Percentiles rank a stretch among this genome's conserved stretches.
These are phyloP conservation scores for Typhlomys cinereus DNA, from an alignment of 2,113 vertebrate species.

Conservation along the genomic window DNA sequence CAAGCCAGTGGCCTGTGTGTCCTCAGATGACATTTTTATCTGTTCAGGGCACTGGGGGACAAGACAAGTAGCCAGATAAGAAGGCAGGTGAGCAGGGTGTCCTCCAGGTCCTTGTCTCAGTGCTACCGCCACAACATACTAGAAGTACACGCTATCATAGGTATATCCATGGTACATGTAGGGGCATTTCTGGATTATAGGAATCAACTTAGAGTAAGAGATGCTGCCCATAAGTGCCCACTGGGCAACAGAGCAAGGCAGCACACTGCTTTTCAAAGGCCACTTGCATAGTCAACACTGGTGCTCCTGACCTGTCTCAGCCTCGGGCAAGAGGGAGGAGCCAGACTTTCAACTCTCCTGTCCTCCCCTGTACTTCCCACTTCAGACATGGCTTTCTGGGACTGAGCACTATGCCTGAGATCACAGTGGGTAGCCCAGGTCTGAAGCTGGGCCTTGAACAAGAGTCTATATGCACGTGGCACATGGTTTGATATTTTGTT, in stretches of 20 bases:
- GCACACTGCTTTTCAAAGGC: background rate
- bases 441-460: background rate
- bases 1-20: conserved; percentile 77
- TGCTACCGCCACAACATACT: fast-evolving
- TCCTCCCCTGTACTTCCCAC: fast-evolving
- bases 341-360: background rate
- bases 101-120: background rate
- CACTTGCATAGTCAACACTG: fast-evolving
- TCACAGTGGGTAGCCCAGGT: background rate
- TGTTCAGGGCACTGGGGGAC: conserved; percentile 79
- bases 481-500: background rate
- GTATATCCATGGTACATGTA: fast-evolving
- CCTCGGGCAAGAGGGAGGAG: background rate
- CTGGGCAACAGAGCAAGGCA: fast-evolving
- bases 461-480: fast-evolving
- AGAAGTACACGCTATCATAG: fast-evolving
- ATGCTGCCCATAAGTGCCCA: fast-evolving
- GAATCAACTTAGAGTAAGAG: background rate
- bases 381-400: background rate
- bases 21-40: conserved; percentile 84
- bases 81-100: background rate
- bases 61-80: conserved; percentile 55
- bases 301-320: background rate
- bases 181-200: background rate
- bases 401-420: too few relatives aligned